Base-by-base conservation (phyloP, 2,113 vertebrate species). In the Emydocephalus ijimae region DNA sequence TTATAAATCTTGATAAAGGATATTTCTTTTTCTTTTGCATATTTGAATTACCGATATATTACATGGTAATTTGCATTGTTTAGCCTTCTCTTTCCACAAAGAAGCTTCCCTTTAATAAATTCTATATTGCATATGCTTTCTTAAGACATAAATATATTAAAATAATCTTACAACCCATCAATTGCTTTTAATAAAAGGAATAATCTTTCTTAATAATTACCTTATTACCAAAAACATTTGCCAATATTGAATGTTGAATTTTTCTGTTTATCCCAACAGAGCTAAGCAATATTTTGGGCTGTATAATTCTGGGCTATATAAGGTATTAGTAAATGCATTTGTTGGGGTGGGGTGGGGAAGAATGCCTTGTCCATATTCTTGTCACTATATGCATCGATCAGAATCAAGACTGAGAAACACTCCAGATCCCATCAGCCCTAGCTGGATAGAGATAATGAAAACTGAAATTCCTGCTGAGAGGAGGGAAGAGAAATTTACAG, bases 41-140 rank as follows among this genome's bases (percentile, higher is more conserved):
- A 23, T 91, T 64, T 91, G 59, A 91, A 91, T 64, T 64, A 92
- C 5, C 56, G 87, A 50, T 34, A 90, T 87, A 57, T 86, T 93
- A 89, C 87, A 54, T 11, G 85, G 29, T 93, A 91, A 91, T 89
- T 9, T 89, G 55, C 87, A 89, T 86, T 3, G 39, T 52, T 87
- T 54, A 3, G 6, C 39, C 39, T 11, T 20, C 50, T 34, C n/a
- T 29, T 92, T 55, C 91, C 85, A 64, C 20, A 24, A 54, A 85
- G 52, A 29, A 43, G n/a, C 29, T n/a, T 69, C 59, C 86, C 20
- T 85, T 43, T 91, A 39, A 48, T 86, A 56, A 86, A 89, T 55
- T 64, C 85, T 45, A 8, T 21, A 89, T 61, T 10, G n/a, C 56
- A 43, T 90, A 52, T 20, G 45, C 21, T 86, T 26, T 54, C 18